Base-by-base conservation (phyloP, 2,797 vertebrate species). In the Benthosema pterotum region DNA sequence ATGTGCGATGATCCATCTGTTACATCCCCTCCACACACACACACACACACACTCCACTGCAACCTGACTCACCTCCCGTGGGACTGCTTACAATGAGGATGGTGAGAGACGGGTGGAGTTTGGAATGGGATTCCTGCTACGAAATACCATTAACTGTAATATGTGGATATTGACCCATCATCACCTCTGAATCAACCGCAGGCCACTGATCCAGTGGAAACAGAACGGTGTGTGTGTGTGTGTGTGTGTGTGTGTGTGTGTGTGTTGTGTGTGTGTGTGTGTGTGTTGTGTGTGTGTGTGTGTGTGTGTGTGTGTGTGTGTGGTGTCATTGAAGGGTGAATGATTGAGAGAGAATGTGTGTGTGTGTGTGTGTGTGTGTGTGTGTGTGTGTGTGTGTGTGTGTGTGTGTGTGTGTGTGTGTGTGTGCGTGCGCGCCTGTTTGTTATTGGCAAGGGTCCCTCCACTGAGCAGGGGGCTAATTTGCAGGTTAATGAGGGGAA, bases 401-500 rank as follows among this genome's bases (percentile, higher is more conserved):
- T 28, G 63, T 57, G 5, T 45, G 7, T 45, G 46, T 53, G 52
- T 7, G 42, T 19, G 47, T 17, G 47, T 49, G 47, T 49, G 47
- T 58, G 11, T 13, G 22, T 28, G 63, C 57, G 5, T 45, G 7
- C 42, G 46, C 38, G 52, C 7, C 7, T 54, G 19, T 53, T 16
- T 32, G n/a, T 49, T 69, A 58, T 25, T 63, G 65, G 70, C 55
- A 56, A 70, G 48, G 45, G 19, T 17, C 22, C 12, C 25, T 11
- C 32, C 7, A 9, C 63, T 58, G 59, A 64, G 54, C 12, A 28
- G 0, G 25, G 68, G 28, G 56, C 32, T 69, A 53, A 71, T 73
- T 64, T 62, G 55, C 11, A 63, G 58, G 61, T 76, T 62, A 67
- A 77, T 61, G 57, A 43, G 63, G 63, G 48, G 51, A 43, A 32